Percentiles rank a stretch among this genome's conserved stretches.
Evolutionary conservation across 2,888 invertebrate genomes (phyloP).

Genomic region (Phengaris alcon): DNA sequence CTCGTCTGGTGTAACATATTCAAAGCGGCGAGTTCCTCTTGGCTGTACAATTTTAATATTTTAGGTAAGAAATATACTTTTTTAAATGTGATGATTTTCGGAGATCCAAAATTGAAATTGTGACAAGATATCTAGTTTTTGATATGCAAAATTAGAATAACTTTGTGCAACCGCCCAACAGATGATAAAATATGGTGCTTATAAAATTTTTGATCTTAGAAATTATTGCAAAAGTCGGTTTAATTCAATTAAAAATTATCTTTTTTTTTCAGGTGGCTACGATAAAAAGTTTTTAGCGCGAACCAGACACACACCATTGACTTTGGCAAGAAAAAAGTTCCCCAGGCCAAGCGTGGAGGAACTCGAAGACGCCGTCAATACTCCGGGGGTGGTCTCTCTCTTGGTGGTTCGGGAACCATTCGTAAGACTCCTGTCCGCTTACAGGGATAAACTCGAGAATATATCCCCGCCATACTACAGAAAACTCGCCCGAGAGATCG

Average conservation of each 20-base stretch:
- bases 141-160: too few species aligned
- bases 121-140: too few species aligned
- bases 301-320: conserved; percentile 81
- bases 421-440: conserved; percentile 85
- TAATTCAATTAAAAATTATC: too few species aligned
- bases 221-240: too few species aligned
- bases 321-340: conserved; percentile 83
- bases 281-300: conserved; percentile 79
- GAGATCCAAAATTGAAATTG: too few species aligned
- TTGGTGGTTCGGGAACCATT: conserved; percentile 86
- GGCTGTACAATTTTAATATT: conserved; percentile 89
- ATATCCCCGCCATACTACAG: conserved; percentile 84
- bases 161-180: too few species aligned
- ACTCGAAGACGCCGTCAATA: conserved; percentile 77
- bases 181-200: too few species aligned
- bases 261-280: conserved; percentile 72
- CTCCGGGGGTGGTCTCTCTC: conserved; percentile 82
- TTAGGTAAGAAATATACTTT: conserved; percentile 67
- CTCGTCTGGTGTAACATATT: conserved; percentile 88
- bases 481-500: conserved; percentile 82
- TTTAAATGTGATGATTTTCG: too few species aligned
- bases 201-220: too few species aligned
- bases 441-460: conserved; percentile 86
- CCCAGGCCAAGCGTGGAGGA: conserved; percentile 83
- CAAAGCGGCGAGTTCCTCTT: conserved; percentile 88